phyloP scores from a whole-genome alignment of 2,888 invertebrate species.

The Spatulosminthurus flaviceps region DNA sequence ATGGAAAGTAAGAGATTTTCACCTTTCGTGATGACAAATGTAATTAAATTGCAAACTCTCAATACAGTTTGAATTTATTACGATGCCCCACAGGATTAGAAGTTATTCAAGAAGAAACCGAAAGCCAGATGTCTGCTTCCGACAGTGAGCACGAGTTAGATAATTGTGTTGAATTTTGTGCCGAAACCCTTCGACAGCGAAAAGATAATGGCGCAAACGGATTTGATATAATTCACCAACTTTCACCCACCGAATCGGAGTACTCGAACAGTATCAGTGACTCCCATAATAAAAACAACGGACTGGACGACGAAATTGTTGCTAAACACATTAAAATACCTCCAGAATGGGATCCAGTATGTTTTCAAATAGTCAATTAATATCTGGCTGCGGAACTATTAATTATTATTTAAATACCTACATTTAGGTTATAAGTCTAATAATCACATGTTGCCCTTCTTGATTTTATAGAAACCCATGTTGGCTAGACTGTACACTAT shows the following conservation, averaged over 20 bases:
- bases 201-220: conserved; percentile 28
- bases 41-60: neutral
- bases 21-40: neutral
- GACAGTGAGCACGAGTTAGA: conserved; percentile 63
- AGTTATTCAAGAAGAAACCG: conserved; percentile 64
- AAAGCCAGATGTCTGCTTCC: conserved; percentile 63
- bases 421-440: too few relatives aligned
- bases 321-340: conserved; percentile 62
- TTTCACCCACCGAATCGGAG: conserved; percentile 36
- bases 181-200: conserved; percentile 54
- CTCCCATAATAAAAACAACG: conserved; percentile 37
- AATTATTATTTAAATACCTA: too few relatives aligned
- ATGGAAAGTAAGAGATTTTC: neutral
- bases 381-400: too few relatives aligned
- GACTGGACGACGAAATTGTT: conserved; percentile 55
- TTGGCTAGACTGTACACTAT: conserved; percentile 57
- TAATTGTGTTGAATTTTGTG: conserved; percentile 52
- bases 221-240: conserved; percentile 26
- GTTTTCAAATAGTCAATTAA: too few relatives aligned
- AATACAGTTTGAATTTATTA: conserved; percentile 25
- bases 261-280: conserved; percentile 9
- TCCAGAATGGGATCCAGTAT: conserved; percentile 62
- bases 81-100: conserved; percentile 57
- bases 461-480: conserved; percentile 56
- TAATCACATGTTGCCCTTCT: neutral